phyloP scores from a whole-genome alignment of 2,888 invertebrate species.

The Nasonovia ribisnigri region DNA sequence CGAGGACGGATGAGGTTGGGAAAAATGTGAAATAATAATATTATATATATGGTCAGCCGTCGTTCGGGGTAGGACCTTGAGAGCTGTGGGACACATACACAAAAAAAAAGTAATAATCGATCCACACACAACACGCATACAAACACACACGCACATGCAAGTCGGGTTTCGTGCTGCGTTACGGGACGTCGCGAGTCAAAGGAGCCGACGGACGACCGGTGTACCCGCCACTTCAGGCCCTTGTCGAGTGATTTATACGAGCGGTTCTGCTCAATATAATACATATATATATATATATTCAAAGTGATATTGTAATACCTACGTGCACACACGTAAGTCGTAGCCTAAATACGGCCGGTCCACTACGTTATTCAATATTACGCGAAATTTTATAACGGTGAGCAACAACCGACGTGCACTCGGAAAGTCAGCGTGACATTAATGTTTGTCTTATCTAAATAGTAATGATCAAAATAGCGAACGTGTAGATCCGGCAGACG shows the following conservation, averaged over 20 bases:
- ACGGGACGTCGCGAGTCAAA: constrained; percentile 52
- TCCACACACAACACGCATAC: constrained; percentile 33
- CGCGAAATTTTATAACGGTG: not conserved
- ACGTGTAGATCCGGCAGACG: not conserved
- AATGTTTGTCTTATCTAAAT: not conserved
- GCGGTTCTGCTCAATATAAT: not conserved
- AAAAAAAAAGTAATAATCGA: constrained; percentile 61
- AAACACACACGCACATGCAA: not conserved
- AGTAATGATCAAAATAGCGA: not conserved
- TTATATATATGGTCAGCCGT: constrained; percentile 35
- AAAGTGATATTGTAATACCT: not conserved
- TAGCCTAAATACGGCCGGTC: constrained; percentile 2
- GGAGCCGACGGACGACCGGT: constrained; percentile 52
- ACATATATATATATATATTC: not conserved
- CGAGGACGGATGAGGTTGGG: not conserved
- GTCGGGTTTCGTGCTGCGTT: constrained; percentile 40
- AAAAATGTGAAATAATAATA: constrained; percentile 43
- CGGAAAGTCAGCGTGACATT: not conserved
- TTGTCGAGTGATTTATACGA: constrained; percentile 58
- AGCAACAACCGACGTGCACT: not conserved
- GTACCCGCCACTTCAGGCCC: constrained; percentile 53
- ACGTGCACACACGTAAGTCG: not conserved
- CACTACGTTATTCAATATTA: not conserved
- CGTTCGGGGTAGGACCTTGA: constrained; percentile 43
- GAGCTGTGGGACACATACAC: constrained; percentile 34